Evolutionary conservation across 2,113 vertebrate species (phyloP).

Genomic region (Cnemophilus loriae): DNA sequence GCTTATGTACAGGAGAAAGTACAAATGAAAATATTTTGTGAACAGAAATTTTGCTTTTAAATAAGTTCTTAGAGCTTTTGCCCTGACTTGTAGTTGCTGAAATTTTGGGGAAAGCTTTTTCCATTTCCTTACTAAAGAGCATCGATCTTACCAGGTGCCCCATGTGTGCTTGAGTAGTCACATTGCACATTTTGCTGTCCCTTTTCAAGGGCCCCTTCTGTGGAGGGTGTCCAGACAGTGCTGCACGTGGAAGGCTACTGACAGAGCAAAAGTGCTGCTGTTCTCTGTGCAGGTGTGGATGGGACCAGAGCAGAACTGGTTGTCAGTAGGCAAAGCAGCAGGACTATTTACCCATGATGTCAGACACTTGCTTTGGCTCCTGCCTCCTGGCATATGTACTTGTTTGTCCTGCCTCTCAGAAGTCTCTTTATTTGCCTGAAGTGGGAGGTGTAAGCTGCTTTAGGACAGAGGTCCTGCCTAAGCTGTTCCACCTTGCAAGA

Average conservation of each 20-base stretch:
- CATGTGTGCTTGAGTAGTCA: background rate
- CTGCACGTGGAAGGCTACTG: background rate
- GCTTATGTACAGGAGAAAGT: background rate
- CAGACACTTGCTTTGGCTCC: background rate
- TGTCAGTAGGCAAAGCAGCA: background rate
- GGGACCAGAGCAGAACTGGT: background rate
- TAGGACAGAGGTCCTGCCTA: background rate
- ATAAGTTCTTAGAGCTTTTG: background rate
- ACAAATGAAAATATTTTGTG: background rate
- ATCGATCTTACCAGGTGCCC: background rate
- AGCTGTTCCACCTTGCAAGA: background rate
- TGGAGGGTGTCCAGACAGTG: background rate
- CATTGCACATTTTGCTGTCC: background rate
- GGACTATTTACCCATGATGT: background rate
- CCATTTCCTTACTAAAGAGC: background rate
- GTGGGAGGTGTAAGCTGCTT: slow-evolving; percentile 5
- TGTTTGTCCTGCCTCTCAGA: background rate
- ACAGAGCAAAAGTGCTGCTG: background rate
- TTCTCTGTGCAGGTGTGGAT: background rate
- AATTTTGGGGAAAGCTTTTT: background rate
- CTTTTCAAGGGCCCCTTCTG: background rate
- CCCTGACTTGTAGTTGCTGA: background rate
- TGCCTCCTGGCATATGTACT: background rate
- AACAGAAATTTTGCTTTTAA: background rate
- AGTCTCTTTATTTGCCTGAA: background rate